These are phyloP conservation scores for Thecocarcelia acutangulata DNA, from an alignment of 2,888 invertebrate genomes.

Conservation along the genomic window DNA sequence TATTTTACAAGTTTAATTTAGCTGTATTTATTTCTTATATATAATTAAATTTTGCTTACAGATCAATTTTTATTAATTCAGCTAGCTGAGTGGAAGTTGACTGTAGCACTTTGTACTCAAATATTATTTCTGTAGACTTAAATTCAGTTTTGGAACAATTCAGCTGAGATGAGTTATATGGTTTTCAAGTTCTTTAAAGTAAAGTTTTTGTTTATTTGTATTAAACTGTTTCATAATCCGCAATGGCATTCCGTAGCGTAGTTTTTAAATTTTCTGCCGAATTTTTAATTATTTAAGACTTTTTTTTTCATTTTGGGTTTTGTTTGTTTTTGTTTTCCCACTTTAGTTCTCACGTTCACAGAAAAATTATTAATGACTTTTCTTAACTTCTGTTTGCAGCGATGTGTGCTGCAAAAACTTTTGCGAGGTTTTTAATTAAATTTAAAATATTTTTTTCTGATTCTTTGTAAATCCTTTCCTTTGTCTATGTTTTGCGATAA, in stretches of 20 bases:
- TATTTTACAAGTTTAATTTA: too few relatives aligned
- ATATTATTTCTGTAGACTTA: too few relatives aligned
- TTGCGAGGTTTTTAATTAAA: constrained; percentile 61
- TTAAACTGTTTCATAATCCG: neutral
- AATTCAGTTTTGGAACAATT: too few relatives aligned
- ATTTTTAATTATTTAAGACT: constrained; percentile 2
- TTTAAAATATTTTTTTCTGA: constrained; percentile 45
- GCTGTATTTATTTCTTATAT: too few relatives aligned
- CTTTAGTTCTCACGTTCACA: neutral
- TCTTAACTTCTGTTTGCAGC: constrained; percentile 17
- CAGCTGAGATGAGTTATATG: too few relatives aligned
- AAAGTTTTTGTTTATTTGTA: too few relatives aligned
- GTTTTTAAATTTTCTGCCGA: constrained; percentile 5
- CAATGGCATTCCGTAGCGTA: neutral
- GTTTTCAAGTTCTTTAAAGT: too few relatives aligned
- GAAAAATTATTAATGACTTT: constrained; percentile 62
- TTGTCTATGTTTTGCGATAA: neutral
- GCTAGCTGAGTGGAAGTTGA: too few relatives aligned
- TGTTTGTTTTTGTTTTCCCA: constrained; percentile 4
- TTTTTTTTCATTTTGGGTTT: neutral
- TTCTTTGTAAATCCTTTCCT: constrained; percentile 38
- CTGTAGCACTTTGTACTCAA: too few relatives aligned
- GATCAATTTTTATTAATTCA: too few relatives aligned
- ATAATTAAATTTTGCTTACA: too few relatives aligned
- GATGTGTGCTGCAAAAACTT: neutral